Percentiles rank a stretch among this genome's conserved stretches.
phyloP scores from a whole-genome alignment of 2,113 vertebrate genomes.

The Gobius niger region DNA sequence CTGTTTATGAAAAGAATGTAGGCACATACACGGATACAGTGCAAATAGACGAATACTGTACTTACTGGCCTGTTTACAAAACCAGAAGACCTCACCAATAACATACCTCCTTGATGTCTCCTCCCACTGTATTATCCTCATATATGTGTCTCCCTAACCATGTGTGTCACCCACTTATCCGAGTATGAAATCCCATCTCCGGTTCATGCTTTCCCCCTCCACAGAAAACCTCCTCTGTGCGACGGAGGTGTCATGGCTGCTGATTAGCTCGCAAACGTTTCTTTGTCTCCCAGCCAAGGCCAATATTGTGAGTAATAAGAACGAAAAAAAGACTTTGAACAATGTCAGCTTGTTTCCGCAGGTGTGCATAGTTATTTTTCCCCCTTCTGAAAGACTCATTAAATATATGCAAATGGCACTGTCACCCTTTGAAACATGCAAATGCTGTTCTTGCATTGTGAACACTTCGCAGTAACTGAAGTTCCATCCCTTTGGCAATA shows the following conservation, averaged over 20 bases:
- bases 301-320: slow-evolving; percentile 61
- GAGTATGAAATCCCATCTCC: slow-evolving; percentile 66
- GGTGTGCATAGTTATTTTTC: slow-evolving; percentile 46
- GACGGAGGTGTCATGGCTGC: slow-evolving; percentile 62
- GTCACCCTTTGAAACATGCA: slow-evolving; percentile 66
- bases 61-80: too few relatives aligned
- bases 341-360: slow-evolving; percentile 67
- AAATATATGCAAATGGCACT: slow-evolving; percentile 70
- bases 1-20: too few relatives aligned
- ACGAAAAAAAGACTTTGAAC: slow-evolving; percentile 50
- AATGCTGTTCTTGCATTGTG: slow-evolving; percentile 53
- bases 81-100: slow-evolving; percentile 15
- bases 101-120: neutral
- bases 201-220: slow-evolving; percentile 33
- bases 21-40: too few relatives aligned
- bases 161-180: slow-evolving; percentile 65
- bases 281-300: slow-evolving; percentile 61
- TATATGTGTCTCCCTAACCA: slow-evolving; percentile 47
- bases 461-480: slow-evolving; percentile 29
- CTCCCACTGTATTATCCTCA: slow-evolving; percentile 24
- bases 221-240: slow-evolving; percentile 54
- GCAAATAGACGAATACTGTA: too few relatives aligned
- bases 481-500: slow-evolving; percentile 24
- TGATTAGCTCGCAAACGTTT: slow-evolving; percentile 63
- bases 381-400: slow-evolving; percentile 59